Percentiles rank a stretch among this genome's conserved stretches.
Evolutionary conservation across 2,797 vertebrate genomes (phyloP).

Genomic region (Micrastur ruficollis): DNA sequence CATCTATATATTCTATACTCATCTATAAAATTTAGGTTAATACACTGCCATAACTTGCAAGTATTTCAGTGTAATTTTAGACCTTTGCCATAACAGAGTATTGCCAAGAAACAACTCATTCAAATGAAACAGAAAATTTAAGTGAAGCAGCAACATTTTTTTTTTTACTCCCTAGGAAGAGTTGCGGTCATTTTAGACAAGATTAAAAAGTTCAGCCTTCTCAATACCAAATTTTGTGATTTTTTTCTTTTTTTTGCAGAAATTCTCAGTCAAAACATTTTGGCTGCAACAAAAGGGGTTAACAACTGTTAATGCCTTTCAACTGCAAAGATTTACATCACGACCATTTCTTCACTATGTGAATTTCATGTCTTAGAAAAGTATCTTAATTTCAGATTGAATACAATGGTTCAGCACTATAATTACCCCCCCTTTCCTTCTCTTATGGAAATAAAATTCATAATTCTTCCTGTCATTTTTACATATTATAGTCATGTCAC

Average conservation of each 20-base stretch:
- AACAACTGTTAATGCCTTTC: conserved; percentile 44
- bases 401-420: conserved; percentile 41
- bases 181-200: not conserved
- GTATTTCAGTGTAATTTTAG: not conserved
- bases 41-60: not conserved
- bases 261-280: conserved; percentile 43
- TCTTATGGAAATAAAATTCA: conserved; percentile 62
- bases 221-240: not conserved
- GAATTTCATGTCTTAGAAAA: conserved; percentile 27
- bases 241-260: not conserved
- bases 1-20: not conserved
- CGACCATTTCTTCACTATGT: not conserved
- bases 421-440: conserved; percentile 48
- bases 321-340: conserved; percentile 37
- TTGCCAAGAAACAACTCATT: not conserved
- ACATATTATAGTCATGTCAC: conserved; percentile 48
- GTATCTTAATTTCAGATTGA: conserved; percentile 54
- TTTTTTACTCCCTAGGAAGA: not conserved
- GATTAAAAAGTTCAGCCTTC: not conserved
- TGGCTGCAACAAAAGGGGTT: conserved; percentile 51
- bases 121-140: not conserved
- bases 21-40: not conserved
- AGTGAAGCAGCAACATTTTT: not conserved
- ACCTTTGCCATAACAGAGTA: not conserved
- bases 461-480: conserved; percentile 70